phyloP scores from a whole-genome alignment of 2,797 vertebrate species.

The Catharus ustulatus region DNA sequence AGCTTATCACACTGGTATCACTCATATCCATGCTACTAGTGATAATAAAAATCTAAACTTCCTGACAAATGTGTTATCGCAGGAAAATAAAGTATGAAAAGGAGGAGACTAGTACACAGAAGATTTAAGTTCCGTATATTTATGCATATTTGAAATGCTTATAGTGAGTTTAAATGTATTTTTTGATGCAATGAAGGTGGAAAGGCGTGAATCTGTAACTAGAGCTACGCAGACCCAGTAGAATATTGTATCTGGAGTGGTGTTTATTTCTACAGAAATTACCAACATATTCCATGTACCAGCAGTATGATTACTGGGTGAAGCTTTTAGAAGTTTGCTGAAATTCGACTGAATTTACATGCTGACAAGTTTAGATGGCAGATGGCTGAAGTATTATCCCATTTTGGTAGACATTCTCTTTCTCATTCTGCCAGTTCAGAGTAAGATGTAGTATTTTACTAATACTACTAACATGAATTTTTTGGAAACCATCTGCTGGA shows the following conservation, averaged over 20 bases:
- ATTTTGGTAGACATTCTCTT: not conserved
- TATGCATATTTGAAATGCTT: not conserved
- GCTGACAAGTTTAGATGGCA: not conserved
- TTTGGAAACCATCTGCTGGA: not conserved
- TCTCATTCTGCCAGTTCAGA: not conserved
- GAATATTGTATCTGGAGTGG: not conserved
- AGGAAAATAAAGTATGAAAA: not conserved
- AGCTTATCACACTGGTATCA: not conserved
- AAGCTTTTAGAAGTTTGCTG: not conserved
- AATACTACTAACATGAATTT: not conserved
- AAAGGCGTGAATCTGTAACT: not conserved
- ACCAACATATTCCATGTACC: not conserved
- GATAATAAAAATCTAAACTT: not conserved
- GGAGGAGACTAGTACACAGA: not conserved
- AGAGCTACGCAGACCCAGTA: not conserved
- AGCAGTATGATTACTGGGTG: not conserved
- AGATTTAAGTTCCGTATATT: not conserved
- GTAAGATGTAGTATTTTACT: not conserved
- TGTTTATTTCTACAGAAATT: not conserved
- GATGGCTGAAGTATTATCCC: not conserved
- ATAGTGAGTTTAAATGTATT: not conserved
- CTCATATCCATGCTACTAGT: not conserved
- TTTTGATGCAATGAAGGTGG: not conserved
- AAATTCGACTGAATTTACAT: not conserved
- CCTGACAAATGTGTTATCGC: not conserved